A percentile compares a stretch with the other conserved stretches of the same genome.
Conservation (phyloP, 2,113 vertebrate species). For the Puffinus mauretanicus region DNA sequence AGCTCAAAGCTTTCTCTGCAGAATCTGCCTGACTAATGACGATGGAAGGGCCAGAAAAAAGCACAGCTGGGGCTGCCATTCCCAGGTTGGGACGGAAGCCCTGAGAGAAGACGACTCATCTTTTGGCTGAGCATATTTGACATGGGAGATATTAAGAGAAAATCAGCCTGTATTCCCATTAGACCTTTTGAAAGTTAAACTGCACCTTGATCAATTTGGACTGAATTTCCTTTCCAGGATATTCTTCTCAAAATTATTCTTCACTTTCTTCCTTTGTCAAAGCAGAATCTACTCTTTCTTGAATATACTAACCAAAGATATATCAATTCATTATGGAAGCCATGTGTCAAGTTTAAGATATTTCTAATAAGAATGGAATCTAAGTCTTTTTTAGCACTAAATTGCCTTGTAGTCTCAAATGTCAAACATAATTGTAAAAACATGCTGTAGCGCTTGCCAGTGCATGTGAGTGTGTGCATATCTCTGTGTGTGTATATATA, state of each 20-base stretch:
- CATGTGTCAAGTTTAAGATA: background rate
- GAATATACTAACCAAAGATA: background rate
- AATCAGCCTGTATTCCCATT: background rate
- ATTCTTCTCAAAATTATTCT: background rate
- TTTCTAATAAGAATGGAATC: conserved; percentile 13
- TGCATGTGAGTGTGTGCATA: background rate
- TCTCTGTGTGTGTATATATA: background rate
- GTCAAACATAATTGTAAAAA: conserved; percentile 5
- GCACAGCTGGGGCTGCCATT: background rate
- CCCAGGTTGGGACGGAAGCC: background rate
- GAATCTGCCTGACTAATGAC: background rate
- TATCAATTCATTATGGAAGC: background rate
- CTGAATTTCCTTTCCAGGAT: background rate
- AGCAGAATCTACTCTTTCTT: background rate
- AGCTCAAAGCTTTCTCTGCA: background rate
- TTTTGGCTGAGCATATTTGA: background rate
- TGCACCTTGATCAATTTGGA: background rate
- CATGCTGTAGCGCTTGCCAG: background rate
- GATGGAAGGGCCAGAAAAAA: background rate
- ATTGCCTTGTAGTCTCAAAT: background rate
- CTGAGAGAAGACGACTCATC: background rate
- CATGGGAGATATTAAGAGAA: background rate
- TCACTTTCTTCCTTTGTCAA: background rate
- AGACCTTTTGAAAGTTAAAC: background rate
- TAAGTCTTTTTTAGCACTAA: background rate